Conservation (phyloP, 2,888 invertebrate species). For the Zele albiditarsus region DNA sequence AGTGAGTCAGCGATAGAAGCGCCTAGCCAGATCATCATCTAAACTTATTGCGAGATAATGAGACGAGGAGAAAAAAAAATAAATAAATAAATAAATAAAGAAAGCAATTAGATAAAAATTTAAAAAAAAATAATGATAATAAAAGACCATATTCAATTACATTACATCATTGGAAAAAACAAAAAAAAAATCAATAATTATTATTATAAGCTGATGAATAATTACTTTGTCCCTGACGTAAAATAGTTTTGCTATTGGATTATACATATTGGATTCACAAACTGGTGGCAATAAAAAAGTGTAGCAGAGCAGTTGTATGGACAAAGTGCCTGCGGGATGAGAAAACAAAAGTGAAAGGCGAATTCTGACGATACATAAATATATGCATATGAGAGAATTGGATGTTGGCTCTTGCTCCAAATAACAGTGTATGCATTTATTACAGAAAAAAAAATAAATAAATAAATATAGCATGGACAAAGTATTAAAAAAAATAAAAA, state of each 20-base stretch:
- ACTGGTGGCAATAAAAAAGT: neutral
- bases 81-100: neutral
- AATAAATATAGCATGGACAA: neutral
- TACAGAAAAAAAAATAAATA: neutral
- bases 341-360: constrained; percentile 41
- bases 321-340: constrained; percentile 20
- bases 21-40: constrained; percentile 29
- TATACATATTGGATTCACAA: constrained; percentile 2
- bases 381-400: neutral
- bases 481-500: neutral
- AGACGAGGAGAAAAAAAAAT: neutral
- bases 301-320: neutral
- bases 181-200: neutral
- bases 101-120: neutral
- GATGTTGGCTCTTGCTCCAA: constrained; percentile 9
- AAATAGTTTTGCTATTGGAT: neutral
- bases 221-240: constrained; percentile 5
- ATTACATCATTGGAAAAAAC: neutral
- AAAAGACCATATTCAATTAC: neutral
- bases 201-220: neutral
- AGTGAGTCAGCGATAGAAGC: constrained; percentile 46
- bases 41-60: neutral
- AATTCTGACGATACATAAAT: neutral
- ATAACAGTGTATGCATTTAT: neutral
- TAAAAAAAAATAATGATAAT: neutral